Evolutionary conservation across 2,888 invertebrate genomes (phyloP).

Genomic region (Dermolepida albohirtum): DNA sequence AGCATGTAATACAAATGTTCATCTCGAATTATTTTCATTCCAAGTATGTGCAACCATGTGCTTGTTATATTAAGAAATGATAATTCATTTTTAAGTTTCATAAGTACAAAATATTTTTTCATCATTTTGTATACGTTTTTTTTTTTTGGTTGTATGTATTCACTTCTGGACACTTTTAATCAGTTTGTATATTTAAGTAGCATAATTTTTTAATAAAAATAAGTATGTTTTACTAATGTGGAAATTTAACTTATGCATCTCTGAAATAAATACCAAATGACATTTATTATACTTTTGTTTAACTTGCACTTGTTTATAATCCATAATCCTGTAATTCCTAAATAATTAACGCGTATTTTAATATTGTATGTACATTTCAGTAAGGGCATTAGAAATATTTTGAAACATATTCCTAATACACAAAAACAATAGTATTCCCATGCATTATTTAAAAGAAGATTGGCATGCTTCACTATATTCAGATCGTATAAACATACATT

Average conservation of each 20-base stretch:
- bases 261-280: constrained; percentile 35
- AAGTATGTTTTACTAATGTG: constrained; percentile 31
- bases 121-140: not conserved
- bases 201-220: constrained; percentile 18
- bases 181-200: constrained; percentile 34
- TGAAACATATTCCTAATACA: too few species aligned
- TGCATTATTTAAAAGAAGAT: too few species aligned
- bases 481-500: too few species aligned
- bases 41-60: constrained; percentile 27
- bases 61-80: constrained; percentile 26
- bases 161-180: constrained; percentile 23
- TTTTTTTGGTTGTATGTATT: constrained; percentile 13
- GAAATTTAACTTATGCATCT: constrained; percentile 25
- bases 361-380: too few species aligned
- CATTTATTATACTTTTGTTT: constrained; percentile 31
- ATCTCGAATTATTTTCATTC: constrained; percentile 27
- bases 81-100: constrained; percentile 14
- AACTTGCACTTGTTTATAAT: constrained; percentile 10
- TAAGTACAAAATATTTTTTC: constrained; percentile 27
- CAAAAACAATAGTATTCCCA: too few species aligned
- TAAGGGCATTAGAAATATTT: too few species aligned
- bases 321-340: too few species aligned
- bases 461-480: too few species aligned
- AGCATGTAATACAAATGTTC: constrained; percentile 33
- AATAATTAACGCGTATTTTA: too few species aligned